Percentiles rank a stretch among this genome's conserved stretches.
Evolutionary conservation across 2,797 vertebrate genomes (phyloP).

Genomic region (Podarcis lilfordi): DNA sequence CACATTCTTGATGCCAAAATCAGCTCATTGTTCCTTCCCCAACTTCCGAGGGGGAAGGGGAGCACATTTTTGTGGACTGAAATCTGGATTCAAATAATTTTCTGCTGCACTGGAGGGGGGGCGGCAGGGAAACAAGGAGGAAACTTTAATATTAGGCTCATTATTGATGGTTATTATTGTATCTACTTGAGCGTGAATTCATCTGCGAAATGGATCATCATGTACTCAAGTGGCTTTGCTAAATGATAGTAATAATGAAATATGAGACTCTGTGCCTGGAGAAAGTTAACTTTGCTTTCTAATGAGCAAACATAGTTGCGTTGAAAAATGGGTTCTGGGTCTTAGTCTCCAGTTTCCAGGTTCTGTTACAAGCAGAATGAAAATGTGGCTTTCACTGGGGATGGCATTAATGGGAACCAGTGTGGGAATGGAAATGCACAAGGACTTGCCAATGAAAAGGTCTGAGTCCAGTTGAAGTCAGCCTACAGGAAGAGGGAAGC

Average conservation of each 20-base stretch:
- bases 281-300: not conserved
- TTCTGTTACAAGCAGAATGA: not conserved
- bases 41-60: not conserved
- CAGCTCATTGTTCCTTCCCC: conserved; percentile 7
- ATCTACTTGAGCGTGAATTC: conserved; percentile 25
- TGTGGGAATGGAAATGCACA: not conserved
- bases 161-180: not conserved
- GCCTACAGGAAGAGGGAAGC: not conserved
- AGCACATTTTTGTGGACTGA: conserved; percentile 15
- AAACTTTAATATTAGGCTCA: conserved; percentile 11
- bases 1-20: not conserved
- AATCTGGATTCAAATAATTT: conserved; percentile 34
- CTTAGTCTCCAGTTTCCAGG: not conserved
- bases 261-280: not conserved
- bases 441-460: not conserved
- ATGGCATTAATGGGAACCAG: not conserved
- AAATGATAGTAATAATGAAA: not conserved
- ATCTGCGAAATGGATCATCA: conserved; percentile 6
- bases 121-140: not conserved
- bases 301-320: not conserved
- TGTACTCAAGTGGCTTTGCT: conserved; percentile 11
- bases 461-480: not conserved
- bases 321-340: not conserved
- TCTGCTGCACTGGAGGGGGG: not conserved
- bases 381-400: not conserved